Base-by-base conservation (phyloP, 30 jellyfish, hydroid and myxozoan genomes). In the Turritopsis rubra region DNA sequence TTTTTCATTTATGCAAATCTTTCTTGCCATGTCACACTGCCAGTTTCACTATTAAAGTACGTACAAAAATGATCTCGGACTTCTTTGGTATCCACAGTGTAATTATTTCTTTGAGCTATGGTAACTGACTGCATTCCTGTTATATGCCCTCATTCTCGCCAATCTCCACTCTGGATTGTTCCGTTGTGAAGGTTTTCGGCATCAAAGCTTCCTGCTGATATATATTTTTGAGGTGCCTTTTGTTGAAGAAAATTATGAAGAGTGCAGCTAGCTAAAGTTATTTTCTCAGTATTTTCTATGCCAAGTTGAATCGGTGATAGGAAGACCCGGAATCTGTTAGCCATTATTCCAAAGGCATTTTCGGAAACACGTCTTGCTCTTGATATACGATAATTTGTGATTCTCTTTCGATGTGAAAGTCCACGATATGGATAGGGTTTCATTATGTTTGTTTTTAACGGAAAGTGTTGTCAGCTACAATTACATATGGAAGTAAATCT, bases 271-370 rank as follows among this genome's bases (percentile, higher is more conserved):
- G 18, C 72, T 54, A 54, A 54, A n/a, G 72, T 54, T 16, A 54
- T 54, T n/a, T 54, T 54, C n/a, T 54, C 72, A 18, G 72, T n/a
- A 54, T 54, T 54, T 54, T 54, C n/a, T n/a, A 54, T 17, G 17
- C 76, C 17, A 66, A 66, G 29, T 17, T 66, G 76, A 66, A 66
- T 66, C 7, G 76, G 76, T 16, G n/a, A 54, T 54, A 54, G 72
- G 72, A 54, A 54, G 18, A 54, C 72, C 72, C n/a, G n/a, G n/a
- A 54, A 54, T n/a, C 72, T 54, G 72, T 54, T 54, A 54, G 72
- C 72, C 72, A 54, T 54, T 16, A 54, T 54, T n/a, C n/a, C n/a
- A 54, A 54, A 54, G n/a, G 72, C 72, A 54, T 54, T 54, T 54
- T 54, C n/a, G n/a, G n/a, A 54, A 54, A 54, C 72, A 54, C 72